These are phyloP conservation scores for Gadopsis marmoratus DNA, from an alignment of 2,797 vertebrate species.

Conservation along the genomic window DNA sequence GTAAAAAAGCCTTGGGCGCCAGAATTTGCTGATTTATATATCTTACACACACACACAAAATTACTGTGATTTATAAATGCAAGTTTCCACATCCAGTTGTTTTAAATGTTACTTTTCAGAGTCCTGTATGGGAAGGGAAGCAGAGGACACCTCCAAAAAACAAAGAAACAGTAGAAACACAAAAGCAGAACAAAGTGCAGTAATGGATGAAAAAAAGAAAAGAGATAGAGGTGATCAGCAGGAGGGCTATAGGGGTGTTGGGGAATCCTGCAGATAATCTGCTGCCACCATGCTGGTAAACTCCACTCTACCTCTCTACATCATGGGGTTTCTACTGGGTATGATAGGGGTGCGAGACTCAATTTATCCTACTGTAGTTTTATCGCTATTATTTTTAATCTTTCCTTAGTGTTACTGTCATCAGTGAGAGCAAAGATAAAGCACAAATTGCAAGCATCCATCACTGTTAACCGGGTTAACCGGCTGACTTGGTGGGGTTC, in stretches of 20 bases:
- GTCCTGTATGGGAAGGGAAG: not conserved
- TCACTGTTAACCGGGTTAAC: constrained; percentile 4
- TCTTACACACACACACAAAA: too few species aligned
- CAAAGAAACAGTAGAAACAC: not conserved
- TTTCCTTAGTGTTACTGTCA: not conserved
- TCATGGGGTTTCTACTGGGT: not conserved
- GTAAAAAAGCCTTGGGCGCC: too few species aligned
- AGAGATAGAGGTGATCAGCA: constrained; percentile 14
- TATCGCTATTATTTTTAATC: not conserved
- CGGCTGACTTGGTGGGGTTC: not conserved
- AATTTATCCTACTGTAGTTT: constrained; percentile 1
- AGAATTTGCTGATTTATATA: not conserved
- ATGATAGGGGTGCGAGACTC: not conserved
- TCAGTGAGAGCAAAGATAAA: not conserved
- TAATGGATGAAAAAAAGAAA: not conserved
- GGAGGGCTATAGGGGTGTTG: not conserved
- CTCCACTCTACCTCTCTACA: constrained; percentile 7
- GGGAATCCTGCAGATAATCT: constrained; percentile 40
- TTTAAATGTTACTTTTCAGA: too few species aligned
- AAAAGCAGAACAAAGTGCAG: constrained; percentile 22
- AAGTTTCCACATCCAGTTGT: too few species aligned
- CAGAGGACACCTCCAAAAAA: not conserved
- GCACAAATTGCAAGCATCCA: not conserved
- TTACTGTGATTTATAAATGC: too few species aligned
- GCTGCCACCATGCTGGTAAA: constrained; percentile 32